Conservation (phyloP, 2,888 invertebrate genomes). For the Anoplius nigerrimus region DNA sequence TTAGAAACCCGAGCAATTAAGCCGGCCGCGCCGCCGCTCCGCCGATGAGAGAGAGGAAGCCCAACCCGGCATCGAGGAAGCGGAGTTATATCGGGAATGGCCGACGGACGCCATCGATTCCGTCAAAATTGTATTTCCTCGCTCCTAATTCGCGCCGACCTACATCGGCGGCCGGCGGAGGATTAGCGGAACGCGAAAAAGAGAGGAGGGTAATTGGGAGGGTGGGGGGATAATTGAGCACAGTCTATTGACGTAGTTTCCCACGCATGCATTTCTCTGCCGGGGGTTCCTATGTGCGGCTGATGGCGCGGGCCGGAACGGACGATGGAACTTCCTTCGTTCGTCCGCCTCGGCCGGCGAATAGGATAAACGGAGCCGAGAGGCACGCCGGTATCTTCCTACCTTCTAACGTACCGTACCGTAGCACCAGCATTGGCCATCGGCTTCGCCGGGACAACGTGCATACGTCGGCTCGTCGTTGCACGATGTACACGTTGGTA, state of each 20-base stretch:
- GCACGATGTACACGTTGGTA: constrained; percentile 31
- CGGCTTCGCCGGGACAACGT: constrained; percentile 16
- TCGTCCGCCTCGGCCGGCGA: not conserved
- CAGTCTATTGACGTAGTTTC: constrained; percentile 42
- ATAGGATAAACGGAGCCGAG: constrained; percentile 16
- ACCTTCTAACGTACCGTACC: no score
- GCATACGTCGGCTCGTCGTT: constrained; percentile 22
- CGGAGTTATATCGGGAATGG: not conserved
- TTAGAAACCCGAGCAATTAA: not conserved
- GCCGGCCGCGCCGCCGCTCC: no score
- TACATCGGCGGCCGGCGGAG: not conserved
- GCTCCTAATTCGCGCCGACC: no score
- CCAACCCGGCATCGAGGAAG: no score
- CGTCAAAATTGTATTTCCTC: not conserved
- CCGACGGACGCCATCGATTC: not conserved
- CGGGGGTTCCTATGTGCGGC: not conserved
- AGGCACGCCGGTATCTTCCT: constrained; percentile 20
- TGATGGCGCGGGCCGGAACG: constrained; percentile 8
- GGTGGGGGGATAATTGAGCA: no score
- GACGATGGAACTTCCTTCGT: constrained; percentile 24
- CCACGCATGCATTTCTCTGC: constrained; percentile 50
- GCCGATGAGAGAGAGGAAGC: no score
- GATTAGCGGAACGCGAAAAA: not conserved
- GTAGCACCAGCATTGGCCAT: constrained; percentile 23
- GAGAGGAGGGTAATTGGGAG: constrained; percentile 13